Conservation (phyloP, 2,888 invertebrate genomes). For the Cosmopolites sordidus region DNA sequence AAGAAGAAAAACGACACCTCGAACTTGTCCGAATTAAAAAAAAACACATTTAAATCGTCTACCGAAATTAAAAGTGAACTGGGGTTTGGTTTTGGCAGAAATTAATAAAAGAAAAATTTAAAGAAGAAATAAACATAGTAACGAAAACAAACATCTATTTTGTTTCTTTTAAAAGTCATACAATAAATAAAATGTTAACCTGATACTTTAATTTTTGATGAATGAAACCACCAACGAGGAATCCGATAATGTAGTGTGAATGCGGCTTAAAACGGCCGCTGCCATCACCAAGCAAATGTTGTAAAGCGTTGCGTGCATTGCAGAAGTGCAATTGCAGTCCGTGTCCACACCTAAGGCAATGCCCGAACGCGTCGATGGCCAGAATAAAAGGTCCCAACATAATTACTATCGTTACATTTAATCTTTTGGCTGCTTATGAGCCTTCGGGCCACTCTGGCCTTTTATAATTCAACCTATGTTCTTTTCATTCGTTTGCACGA, state of each 20-base stretch:
- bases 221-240: too few species aligned
- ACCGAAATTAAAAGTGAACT: too few species aligned
- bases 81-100: too few species aligned
- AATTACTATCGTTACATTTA: conserved; percentile 25
- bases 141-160: too few species aligned
- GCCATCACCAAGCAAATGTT: conserved; percentile 11
- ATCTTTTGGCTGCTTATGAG: conserved; percentile 27
- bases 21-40: too few species aligned
- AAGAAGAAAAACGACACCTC: too few species aligned
- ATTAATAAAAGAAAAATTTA: too few species aligned
- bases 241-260: neutral
- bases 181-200: too few species aligned
- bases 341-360: conserved; percentile 24
- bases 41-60: too few species aligned
- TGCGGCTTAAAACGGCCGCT: neutral
- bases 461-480: conserved; percentile 15
- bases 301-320: conserved; percentile 22
- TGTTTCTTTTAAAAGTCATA: too few species aligned
- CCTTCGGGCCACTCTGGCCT: conserved; percentile 17
- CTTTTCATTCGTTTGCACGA: conserved; percentile 1
- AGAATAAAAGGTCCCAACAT: conserved; percentile 22
- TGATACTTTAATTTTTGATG: too few species aligned
- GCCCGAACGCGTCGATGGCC: conserved; percentile 16
- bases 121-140: too few species aligned
- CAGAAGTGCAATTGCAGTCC: conserved; percentile 14